These are phyloP conservation scores for Xyliphius kryptos DNA, from an alignment of 2,113 vertebrate species.

Conservation along the genomic window DNA sequence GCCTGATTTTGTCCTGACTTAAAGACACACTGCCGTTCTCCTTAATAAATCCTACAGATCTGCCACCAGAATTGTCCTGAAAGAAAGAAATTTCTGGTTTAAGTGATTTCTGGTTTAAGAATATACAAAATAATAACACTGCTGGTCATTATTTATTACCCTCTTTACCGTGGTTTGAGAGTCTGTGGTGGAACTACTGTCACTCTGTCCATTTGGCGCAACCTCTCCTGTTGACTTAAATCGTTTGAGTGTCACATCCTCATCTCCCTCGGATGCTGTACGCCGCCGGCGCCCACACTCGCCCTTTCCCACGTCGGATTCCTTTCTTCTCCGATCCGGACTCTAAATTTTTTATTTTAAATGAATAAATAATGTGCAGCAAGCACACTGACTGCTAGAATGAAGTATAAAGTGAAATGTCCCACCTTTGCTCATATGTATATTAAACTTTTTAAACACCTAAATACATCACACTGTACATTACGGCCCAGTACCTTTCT, in stretches of 20 bases:
- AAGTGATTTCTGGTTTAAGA: too few relatives aligned
- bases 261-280: slow-evolving; percentile 79
- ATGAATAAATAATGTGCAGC: too few relatives aligned
- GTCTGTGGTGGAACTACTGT: slow-evolving; percentile 70
- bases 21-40: slow-evolving; percentile 85
- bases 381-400: too few relatives aligned
- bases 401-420: too few relatives aligned
- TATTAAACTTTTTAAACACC: too few relatives aligned
- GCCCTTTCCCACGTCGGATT: slow-evolving; percentile 68
- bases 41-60: slow-evolving; percentile 82
- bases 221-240: slow-evolving; percentile 76
- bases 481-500: too few relatives aligned
- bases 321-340: slow-evolving; percentile 67
- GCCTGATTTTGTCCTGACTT: slow-evolving; percentile 74
- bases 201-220: slow-evolving; percentile 63
- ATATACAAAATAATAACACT: too few relatives aligned
- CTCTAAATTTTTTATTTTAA: too few relatives aligned
- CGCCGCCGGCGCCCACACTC: slow-evolving; percentile 85
- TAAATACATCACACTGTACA: too few relatives aligned
- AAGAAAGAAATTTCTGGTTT: slow-evolving; percentile 59
- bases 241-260: slow-evolving; percentile 85
- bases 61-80: slow-evolving; percentile 77
- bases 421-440: too few relatives aligned
- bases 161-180: slow-evolving; percentile 69
- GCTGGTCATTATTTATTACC: slow-evolving; percentile 61